A percentile compares a stretch with the other conserved stretches of the same genome.
phyloP scores from a whole-genome alignment of 2,113 vertebrate species.

The Illadopsis cleaveri region DNA sequence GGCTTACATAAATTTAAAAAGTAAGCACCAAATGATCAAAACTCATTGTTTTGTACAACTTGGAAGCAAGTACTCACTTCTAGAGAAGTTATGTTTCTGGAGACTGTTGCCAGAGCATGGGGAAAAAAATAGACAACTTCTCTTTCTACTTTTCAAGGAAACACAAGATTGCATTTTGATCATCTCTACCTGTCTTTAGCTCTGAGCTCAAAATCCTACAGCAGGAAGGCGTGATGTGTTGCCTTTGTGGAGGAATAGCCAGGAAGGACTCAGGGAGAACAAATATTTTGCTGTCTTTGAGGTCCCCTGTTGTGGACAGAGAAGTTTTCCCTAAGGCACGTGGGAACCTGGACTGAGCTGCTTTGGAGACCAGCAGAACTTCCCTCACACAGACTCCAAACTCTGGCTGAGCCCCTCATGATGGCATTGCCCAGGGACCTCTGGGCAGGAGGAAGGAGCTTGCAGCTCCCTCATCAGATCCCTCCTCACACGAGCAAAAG shows the following conservation, averaged over 20 bases:
- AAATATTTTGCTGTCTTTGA: neutral
- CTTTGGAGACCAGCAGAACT: neutral
- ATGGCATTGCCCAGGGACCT: rapidly evolving
- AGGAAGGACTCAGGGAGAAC: rapidly evolving
- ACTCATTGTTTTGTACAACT: neutral
- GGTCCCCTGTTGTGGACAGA: neutral
- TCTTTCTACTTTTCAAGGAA: neutral
- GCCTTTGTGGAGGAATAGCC: neutral
- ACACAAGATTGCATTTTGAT: neutral
- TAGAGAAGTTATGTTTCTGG: neutral
- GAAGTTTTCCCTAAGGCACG: neutral
- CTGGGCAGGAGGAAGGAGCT: neutral
- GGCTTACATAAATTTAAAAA: neutral
- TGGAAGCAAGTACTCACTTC: neutral
- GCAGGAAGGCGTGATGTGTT: neutral
- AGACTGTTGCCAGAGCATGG: neutral
- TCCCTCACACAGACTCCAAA: neutral
- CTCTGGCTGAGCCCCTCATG: neutral
- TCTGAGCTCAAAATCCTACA: neutral
- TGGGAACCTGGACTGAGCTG: rapidly evolving
- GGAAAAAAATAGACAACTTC: neutral
- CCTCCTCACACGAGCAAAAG: neutral
- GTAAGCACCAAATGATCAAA: neutral
- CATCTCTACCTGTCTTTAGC: neutral
- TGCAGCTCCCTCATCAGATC: too few species aligned